phyloP scores from a whole-genome alignment of 2,888 invertebrate species.

The Leptopterna dolabrata region DNA sequence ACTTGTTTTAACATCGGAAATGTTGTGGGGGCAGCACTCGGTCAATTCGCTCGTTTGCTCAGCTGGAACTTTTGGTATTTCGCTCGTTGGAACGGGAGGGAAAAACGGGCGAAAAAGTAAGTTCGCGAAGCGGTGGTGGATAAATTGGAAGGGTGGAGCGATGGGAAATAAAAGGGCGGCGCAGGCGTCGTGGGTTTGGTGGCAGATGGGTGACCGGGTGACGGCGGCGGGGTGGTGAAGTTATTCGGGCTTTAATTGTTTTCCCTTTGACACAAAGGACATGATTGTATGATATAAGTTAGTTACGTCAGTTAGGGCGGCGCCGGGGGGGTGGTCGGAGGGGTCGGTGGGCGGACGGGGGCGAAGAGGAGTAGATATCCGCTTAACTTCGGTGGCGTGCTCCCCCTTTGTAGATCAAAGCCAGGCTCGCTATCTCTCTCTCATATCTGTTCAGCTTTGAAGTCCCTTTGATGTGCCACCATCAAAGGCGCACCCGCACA shows the following conservation, averaged over 20 bases:
- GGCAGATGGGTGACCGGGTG: conserved; percentile 64
- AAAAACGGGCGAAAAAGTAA: conserved; percentile 9
- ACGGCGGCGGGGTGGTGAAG: conserved; percentile 63
- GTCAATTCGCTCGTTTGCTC: too few relatives aligned
- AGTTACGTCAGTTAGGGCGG: conserved; percentile 64
- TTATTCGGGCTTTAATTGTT: conserved; percentile 62
- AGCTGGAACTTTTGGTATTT: too few relatives aligned
- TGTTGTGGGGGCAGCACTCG: too few relatives aligned
- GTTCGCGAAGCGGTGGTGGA: conserved; percentile 7
- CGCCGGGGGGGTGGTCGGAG: conserved; percentile 59
- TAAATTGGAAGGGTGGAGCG: conserved; percentile 55
- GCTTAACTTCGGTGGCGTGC: conserved; percentile 61
- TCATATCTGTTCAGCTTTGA: conserved; percentile 63
- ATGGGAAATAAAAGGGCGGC: conserved; percentile 53
- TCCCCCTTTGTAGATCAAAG: conserved; percentile 61
- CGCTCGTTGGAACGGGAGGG: too few relatives aligned
- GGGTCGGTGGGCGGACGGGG: conserved; percentile 66
- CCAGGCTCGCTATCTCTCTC: conserved; percentile 62
- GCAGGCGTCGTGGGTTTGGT: conserved; percentile 60
- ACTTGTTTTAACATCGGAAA: too few relatives aligned
- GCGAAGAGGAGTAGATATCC: conserved; percentile 67
- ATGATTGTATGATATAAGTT: conserved; percentile 62
- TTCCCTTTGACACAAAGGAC: conserved; percentile 62
- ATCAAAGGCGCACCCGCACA: conserved; percentile 62
- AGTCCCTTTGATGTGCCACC: conserved; percentile 62